Evolutionary conservation across 2,113 vertebrate genomes (phyloP).

Genomic region (Accipiter cooperii): DNA sequence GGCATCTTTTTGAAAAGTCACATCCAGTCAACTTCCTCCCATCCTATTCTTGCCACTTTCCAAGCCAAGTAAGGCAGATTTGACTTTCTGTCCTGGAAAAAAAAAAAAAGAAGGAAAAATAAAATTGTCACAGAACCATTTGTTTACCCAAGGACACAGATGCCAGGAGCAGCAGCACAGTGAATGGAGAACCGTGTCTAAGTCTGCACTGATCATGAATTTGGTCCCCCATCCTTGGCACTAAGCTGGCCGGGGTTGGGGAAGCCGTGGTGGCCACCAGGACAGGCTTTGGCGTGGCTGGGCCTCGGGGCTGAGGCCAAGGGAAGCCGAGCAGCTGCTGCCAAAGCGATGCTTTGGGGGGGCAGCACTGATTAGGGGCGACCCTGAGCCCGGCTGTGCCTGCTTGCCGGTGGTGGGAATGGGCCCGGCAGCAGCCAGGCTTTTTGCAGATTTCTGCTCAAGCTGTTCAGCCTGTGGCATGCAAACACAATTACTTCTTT

Average conservation of each 20-base stretch:
- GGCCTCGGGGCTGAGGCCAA: not conserved
- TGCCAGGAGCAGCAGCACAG: not conserved
- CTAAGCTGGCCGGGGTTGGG: too few species aligned
- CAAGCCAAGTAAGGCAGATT: not conserved
- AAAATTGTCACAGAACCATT: not conserved
- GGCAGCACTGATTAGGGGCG: not conserved
- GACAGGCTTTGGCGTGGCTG: fast-evolving
- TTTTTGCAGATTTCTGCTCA: not conserved
- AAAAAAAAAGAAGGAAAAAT: too few species aligned
- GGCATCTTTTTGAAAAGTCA: not conserved
- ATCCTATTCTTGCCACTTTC: not conserved
- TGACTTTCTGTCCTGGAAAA: not conserved
- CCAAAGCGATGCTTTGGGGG: not conserved
- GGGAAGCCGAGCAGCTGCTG: not conserved
- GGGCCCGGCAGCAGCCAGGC: fast-evolving
- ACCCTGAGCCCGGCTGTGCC: not conserved
- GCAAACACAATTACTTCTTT: not conserved
- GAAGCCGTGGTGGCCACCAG: fast-evolving
- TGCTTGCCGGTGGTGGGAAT: fast-evolving
- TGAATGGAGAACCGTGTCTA: not conserved
- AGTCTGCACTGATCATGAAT: not conserved
- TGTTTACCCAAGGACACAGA: not conserved
- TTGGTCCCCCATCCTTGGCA: fast-evolving
- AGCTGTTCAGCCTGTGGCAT: not conserved
- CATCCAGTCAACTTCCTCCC: not conserved